Base-by-base conservation (phyloP, 2,113 vertebrate genomes). In the Microtus oregoni region DNA sequence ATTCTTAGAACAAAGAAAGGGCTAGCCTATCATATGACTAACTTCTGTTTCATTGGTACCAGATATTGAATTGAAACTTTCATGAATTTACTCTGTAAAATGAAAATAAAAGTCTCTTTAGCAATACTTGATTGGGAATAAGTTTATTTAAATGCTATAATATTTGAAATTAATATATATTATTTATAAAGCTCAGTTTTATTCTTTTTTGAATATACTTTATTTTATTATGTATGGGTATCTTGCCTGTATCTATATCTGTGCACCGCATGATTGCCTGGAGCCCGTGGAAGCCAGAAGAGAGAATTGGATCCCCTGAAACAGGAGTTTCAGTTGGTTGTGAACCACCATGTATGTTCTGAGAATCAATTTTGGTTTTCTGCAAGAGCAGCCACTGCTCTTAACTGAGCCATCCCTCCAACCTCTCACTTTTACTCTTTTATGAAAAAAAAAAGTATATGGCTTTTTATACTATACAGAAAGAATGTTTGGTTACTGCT, bases 161-260 rank as follows among this genome's bases (percentile, higher is more conserved):
- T 88, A 76, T 32, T 94, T 94, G 7, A 91, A 87, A 68, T 92
- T 68, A 94, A 24, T 95, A 82, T 83, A 44, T 85, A 93, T 47
- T 50, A 32, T 91, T 95, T 65, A 20, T 67, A 93, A 86, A 93
- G 77, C 15, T 24, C 94, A n/a, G 1, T 8, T 78, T 86, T 87
- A 83, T 87, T 65, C 28, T 52, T 94, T 75, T 89, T 77, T 32
- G 91, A 92, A 63, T 91, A 30, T 92, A 65, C 35, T 52, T 52
- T 41, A 35, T 22, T 81, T 58, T n/a, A 44, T 85, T 85, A 19
- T 44, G 61, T 78, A 44, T 76, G 41, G 24, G 38, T 82, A 12
- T 58, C 35, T 82, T 61, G 55, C 55, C 35, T 82, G 1, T 32
- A 47, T 32, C 44, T 17, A 28, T 83, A 38, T 83, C 55, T 83